Evolutionary conservation across 2,797 vertebrate species (phyloP).

Genomic region (Amphiprion clarkii): DNA sequence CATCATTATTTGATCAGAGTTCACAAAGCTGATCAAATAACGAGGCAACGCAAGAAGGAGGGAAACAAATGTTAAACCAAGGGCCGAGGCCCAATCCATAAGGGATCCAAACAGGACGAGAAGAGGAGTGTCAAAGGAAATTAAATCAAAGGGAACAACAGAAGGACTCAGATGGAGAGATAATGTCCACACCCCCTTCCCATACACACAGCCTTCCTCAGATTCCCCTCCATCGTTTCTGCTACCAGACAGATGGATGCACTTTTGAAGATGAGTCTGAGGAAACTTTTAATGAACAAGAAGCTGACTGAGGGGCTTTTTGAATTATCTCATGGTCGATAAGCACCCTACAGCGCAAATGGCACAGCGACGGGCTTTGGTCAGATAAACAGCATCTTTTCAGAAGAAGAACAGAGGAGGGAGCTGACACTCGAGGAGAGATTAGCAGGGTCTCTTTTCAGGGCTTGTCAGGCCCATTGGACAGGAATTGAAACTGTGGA

Average conservation of each 20-base stretch:
- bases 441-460: conserved; percentile 77
- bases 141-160: conserved; percentile 76
- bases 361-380: conserved; percentile 73
- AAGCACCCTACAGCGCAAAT: conserved; percentile 75
- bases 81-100: conserved; percentile 62
- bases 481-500: conserved; percentile 64
- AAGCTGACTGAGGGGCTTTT: conserved; percentile 72
- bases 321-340: conserved; percentile 82
- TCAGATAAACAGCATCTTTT: conserved; percentile 83
- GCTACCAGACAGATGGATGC: conserved; percentile 75
- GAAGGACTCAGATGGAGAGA: conserved; percentile 67
- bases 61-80: conserved; percentile 58
- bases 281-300: conserved; percentile 86
- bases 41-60: conserved; percentile 31
- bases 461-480: conserved; percentile 72
- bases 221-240: conserved; percentile 45
- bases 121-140: conserved; percentile 68
- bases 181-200: conserved; percentile 57
- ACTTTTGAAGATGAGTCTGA: conserved; percentile 74
- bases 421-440: conserved; percentile 79
- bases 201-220: conserved; percentile 26
- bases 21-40: conserved; percentile 76
- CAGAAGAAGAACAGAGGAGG: conserved; percentile 75
- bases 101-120: conserved; percentile 61
- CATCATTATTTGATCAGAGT: conserved; percentile 67